phyloP scores from a whole-genome alignment of 2,888 invertebrate species.

The Ectropis crepuscularia region DNA sequence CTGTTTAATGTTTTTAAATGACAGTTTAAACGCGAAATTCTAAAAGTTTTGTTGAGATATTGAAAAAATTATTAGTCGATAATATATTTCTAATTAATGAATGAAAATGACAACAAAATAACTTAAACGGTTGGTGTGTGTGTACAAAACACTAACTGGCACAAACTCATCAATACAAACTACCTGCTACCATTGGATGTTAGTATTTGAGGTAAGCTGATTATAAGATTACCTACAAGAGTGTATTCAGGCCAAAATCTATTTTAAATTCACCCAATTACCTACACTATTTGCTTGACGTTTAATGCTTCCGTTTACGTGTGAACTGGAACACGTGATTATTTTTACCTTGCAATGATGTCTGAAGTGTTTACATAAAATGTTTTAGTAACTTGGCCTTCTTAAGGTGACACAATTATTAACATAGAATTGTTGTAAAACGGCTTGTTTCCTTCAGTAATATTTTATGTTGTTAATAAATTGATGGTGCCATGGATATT shows the following conservation, averaged over 20 bases:
- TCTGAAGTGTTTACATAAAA: slow-evolving; percentile 42
- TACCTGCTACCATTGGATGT: too few relatives aligned
- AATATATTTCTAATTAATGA: too few relatives aligned
- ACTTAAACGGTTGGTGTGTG: too few relatives aligned
- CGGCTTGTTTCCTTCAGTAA: not conserved
- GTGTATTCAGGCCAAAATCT: slow-evolving; percentile 34
- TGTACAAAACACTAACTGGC: too few relatives aligned
- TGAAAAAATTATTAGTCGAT: too few relatives aligned
- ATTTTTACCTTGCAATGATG: slow-evolving; percentile 48
- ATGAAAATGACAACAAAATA: too few relatives aligned
- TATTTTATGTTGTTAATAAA: not conserved
- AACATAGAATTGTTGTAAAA: slow-evolving; percentile 7
- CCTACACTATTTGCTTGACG: slow-evolving; percentile 21
- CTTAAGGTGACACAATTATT: slow-evolving; percentile 48
- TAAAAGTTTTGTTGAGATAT: too few relatives aligned
- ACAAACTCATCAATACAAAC: too few relatives aligned
- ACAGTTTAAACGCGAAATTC: too few relatives aligned
- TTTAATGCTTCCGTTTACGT: slow-evolving; percentile 36
- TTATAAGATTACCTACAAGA: not conserved
- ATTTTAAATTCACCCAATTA: slow-evolving; percentile 27
- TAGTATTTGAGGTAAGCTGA: slow-evolving; percentile 7
- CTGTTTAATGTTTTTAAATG: too few relatives aligned
- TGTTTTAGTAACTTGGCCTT: slow-evolving; percentile 55
- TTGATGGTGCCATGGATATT: too few relatives aligned
- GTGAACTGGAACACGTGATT: slow-evolving; percentile 45